Conservation (phyloP, 2,888 invertebrate genomes). For the Boloria selene region DNA sequence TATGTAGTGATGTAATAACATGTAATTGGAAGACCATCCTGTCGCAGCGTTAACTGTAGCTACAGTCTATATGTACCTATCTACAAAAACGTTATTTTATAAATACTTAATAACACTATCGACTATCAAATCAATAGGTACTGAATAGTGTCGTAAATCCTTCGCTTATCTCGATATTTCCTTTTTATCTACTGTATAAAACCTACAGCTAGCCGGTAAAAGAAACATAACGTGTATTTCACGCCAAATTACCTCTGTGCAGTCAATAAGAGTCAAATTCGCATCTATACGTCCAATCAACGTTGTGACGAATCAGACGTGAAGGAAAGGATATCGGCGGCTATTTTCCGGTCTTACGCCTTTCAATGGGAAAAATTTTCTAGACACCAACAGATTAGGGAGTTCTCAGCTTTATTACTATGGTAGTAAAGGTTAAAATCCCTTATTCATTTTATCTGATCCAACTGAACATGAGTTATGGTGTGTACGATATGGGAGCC, state of each 20-base stretch:
- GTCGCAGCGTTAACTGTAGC: no score
- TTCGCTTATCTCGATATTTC: background rate
- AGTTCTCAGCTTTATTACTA: conserved; percentile 18
- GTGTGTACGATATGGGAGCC: conserved; percentile 42
- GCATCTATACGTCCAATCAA: conserved; percentile 39
- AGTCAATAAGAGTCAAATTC: conserved; percentile 36
- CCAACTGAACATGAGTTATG: conserved; percentile 48
- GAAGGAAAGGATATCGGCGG: conserved; percentile 36
- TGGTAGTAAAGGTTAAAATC: conserved; percentile 8
- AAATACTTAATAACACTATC: no score
- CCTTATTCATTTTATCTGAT: conserved; percentile 42
- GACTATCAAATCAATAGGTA: background rate
- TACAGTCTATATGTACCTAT: no score
- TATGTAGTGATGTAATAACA: no score
- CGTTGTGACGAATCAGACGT: conserved; percentile 41
- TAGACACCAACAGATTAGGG: conserved; percentile 15
- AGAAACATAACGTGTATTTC: conserved; percentile 24
- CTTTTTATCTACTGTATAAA: background rate
- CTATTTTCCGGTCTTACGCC: conserved; percentile 39
- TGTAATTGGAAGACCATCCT: no score
- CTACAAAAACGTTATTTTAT: no score
- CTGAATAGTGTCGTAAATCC: background rate
- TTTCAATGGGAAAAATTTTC: conserved; percentile 33
- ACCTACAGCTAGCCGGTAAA: conserved; percentile 10
- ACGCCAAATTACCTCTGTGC: conserved; percentile 23